A percentile compares a stretch with the other conserved stretches of the same genome.
Conservation (phyloP, 1,140 invertebrate species). For the Drosophila sucinea region DNA sequence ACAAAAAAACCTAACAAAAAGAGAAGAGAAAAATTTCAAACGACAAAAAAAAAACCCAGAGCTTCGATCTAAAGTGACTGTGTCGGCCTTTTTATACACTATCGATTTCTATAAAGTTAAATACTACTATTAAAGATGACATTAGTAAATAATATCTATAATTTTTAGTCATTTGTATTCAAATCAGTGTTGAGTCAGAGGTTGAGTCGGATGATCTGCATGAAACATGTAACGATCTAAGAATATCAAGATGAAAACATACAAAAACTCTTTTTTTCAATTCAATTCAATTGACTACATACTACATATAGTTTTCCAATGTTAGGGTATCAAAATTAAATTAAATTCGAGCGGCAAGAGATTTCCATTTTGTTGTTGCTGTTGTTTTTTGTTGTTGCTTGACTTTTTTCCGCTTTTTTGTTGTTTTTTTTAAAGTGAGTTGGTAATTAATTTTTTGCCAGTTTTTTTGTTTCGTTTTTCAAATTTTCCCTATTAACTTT, state of each 20-base stretch:
- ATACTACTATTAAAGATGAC: no score
- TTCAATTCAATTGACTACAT: background rate
- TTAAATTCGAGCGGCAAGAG: conserved; percentile 43
- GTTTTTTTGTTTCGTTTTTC: conserved; percentile 25
- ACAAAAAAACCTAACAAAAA: conserved; percentile 27
- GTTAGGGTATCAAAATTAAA: conserved; percentile 19
- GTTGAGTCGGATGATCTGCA: no score
- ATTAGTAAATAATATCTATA: no score
- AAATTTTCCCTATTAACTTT: conserved; percentile 31
- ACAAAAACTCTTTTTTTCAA: no score
- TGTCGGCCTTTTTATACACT: background rate
- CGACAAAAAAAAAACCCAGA: background rate
- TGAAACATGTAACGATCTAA: no score
- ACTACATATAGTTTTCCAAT: conserved; percentile 5
- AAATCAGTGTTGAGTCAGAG: no score
- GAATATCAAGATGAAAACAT: no score
- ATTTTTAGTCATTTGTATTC: no score
- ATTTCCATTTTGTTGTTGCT: conserved; percentile 17
- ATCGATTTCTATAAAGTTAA: no score
- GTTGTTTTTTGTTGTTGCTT: conserved; percentile 30
- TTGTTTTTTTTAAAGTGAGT: conserved; percentile 40
- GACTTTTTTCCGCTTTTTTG: conserved; percentile 25
- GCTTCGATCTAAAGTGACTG: background rate
- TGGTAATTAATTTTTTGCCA: conserved; percentile 62
- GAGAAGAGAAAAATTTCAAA: conserved; percentile 21